Evolutionary conservation across 2,113 vertebrate genomes (phyloP).

Genomic region (Sminthopsis crassicaudata): DNA sequence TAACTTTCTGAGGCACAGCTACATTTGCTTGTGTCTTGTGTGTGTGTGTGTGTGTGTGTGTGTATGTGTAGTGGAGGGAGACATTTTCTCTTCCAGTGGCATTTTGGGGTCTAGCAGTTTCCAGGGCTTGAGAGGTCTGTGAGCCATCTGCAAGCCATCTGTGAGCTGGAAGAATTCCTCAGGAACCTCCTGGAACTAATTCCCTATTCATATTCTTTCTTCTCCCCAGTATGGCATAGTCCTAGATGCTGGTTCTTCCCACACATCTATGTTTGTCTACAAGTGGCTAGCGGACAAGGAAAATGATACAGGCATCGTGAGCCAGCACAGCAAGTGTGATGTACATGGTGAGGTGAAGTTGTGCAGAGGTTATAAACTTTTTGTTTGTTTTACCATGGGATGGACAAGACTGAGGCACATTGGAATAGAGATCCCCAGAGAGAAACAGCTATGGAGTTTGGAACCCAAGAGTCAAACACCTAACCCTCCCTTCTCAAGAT

Average conservation of each 20-base stretch:
- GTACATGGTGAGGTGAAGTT: conserved; percentile 81
- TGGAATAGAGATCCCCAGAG: not conserved
- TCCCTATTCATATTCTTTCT: accelerated
- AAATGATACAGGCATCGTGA: conserved; percentile 90
- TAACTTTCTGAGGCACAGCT: not conserved
- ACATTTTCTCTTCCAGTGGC: not conserved
- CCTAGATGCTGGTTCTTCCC: conserved; percentile 92
- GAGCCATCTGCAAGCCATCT: too few species aligned
- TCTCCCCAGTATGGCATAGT: conserved; percentile 89
- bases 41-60: too few species aligned
- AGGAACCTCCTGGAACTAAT: not conserved
- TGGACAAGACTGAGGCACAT: not conserved
- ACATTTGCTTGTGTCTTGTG: not conserved
- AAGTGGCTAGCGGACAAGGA: conserved; percentile 90
- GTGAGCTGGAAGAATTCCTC: not conserved
- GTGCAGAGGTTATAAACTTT: not conserved
- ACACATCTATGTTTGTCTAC: conserved; percentile 90
- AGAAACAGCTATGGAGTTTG: not conserved
- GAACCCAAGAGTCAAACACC: not conserved
- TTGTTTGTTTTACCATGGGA: not conserved
- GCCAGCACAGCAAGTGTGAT: conserved; percentile 86
- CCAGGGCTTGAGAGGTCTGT: not conserved
- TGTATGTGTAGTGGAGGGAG: not conserved
- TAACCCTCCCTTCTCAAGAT: not conserved
- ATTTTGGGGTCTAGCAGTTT: not conserved